Evolutionary conservation across 2,113 vertebrate genomes (phyloP).

Genomic region (Melanocharis versteri): DNA sequence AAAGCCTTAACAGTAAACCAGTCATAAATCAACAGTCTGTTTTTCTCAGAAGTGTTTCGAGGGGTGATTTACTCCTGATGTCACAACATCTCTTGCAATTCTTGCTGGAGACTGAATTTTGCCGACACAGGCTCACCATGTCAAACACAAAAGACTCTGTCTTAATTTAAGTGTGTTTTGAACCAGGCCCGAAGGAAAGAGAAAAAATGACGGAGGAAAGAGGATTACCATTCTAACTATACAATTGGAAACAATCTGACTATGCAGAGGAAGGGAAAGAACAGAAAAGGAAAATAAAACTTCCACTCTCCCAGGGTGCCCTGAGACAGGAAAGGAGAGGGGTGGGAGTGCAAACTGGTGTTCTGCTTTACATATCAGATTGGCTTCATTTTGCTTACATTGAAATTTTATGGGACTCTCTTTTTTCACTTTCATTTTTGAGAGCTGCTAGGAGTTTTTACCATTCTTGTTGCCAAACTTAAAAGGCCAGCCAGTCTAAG

Average conservation of each 20-base stretch:
- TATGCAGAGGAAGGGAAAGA: background rate
- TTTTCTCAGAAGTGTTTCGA: background rate
- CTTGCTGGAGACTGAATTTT: background rate
- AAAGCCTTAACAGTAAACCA: background rate
- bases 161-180: background rate
- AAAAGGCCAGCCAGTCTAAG: background rate
- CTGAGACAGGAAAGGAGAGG: background rate
- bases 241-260: background rate
- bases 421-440: background rate
- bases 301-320: background rate
- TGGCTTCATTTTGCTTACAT: background rate
- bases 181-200: background rate
- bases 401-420: background rate
- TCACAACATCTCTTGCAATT: background rate
- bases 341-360: background rate
- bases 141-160: background rate
- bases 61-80: background rate
- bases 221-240: background rate
- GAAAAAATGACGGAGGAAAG: background rate
- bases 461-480: background rate
- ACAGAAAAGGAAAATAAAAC: background rate
- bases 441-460: background rate
- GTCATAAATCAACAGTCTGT: accelerated
- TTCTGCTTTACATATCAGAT: background rate
- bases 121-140: background rate